These are phyloP conservation scores for Hemistola chrysoprasaria DNA, from an alignment of 2,888 invertebrate species.

Conservation along the genomic window DNA sequence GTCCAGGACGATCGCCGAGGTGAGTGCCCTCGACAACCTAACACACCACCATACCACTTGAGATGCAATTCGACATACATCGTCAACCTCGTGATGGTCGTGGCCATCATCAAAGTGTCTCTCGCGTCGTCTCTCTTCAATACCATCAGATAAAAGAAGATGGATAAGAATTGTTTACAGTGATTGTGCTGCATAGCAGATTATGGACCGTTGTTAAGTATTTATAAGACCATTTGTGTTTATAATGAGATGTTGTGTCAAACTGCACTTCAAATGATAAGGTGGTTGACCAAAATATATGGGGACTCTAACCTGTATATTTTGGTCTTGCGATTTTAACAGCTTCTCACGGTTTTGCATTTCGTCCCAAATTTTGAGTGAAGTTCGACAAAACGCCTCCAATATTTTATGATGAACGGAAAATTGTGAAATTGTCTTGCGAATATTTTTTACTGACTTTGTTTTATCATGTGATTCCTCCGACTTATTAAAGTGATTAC, in stretches of 20 bases:
- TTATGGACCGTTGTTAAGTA: slow-evolving; percentile 78
- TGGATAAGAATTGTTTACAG: slow-evolving; percentile 77
- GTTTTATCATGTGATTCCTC: too few species aligned
- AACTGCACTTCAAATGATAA: slow-evolving; percentile 80
- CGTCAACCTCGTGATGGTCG: slow-evolving; percentile 79
- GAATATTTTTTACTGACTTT: too few species aligned
- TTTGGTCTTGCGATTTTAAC: slow-evolving; percentile 52
- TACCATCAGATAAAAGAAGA: slow-evolving; percentile 78
- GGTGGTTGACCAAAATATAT: slow-evolving; percentile 65
- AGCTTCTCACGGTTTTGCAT: slow-evolving; percentile 61
- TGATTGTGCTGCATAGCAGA: slow-evolving; percentile 75
- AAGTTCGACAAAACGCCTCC: slow-evolving; percentile 77
- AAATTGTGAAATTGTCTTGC: too few species aligned
- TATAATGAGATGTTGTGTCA: slow-evolving; percentile 75
- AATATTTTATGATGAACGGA: slow-evolving; percentile 5
- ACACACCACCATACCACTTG: slow-evolving; percentile 80
- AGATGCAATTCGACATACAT: slow-evolving; percentile 83
- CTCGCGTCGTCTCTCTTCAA: slow-evolving; percentile 78
- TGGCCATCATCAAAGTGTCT: slow-evolving; percentile 77
- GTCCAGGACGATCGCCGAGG: slow-evolving; percentile 75
- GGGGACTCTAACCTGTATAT: slow-evolving; percentile 43
- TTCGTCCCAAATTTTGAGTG: slow-evolving; percentile 65
- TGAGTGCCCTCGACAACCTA: slow-evolving; percentile 78
- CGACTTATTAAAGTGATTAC: too few species aligned
- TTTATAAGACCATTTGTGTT: slow-evolving; percentile 72